Evolutionary conservation across 2,797 vertebrate genomes (phyloP), one percentile per base, ranked within the genome.

Genomic region (Anguilla megastoma): DNA sequence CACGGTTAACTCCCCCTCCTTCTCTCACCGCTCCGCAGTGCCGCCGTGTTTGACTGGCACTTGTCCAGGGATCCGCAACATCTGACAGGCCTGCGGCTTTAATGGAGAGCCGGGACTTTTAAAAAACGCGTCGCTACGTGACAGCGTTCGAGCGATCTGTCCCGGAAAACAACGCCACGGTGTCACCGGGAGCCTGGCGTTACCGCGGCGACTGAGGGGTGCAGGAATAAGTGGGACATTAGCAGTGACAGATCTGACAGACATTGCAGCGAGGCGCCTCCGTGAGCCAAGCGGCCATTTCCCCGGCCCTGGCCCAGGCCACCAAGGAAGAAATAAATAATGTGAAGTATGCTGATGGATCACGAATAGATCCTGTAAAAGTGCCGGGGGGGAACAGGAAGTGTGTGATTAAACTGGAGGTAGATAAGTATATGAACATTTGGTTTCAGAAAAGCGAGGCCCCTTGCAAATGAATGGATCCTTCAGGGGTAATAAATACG

Each of bases 211-310:
- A 48, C 69, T 14, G 8, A n/a, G 54, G 48, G 45, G 79, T 95
- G 96, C 95, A 95, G 96, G 96, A 96, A 94, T 95, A 94, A 94
- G 93, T 89, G 66, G 94, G 93, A 95, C 95, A 90, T 94, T 93
- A 92, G 91, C 94, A 93, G 95, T 94, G 93, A 94, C 95, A 93
- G 89, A 90, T 79, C 95, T 94, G 94, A 95, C 94, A 91, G 92
- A 92, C 92, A n/a, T 33, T 50, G 79, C 18, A 12, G 74, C 24
- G 54, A 71, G 87, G 8, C 56, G 30, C 84, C 21, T 8, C 24
- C 7, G 27, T 12, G 33, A 30, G 21, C 54, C 3, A 18, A 85
- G 58, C 56, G 30, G 84, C 84, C 82, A 41, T 74, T 69, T 85
- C 87, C 66, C 85, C 87, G 88, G 89, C 9, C 36, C 12, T 9